phyloP scores from a whole-genome alignment of 1,140 invertebrate genomes.

The Oncopeltus fasciatus region DNA sequence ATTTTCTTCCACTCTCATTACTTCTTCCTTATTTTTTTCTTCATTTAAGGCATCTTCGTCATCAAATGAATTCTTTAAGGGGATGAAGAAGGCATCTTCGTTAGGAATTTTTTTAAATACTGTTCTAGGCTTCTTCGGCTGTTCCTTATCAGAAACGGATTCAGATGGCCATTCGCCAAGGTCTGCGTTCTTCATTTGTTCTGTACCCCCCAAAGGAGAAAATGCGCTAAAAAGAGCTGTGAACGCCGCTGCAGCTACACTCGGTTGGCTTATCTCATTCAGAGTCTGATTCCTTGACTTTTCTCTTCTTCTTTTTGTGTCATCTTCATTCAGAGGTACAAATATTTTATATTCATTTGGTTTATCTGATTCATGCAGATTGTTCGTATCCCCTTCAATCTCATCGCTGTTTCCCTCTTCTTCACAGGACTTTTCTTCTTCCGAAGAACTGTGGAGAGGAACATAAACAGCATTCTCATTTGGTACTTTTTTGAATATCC shows the following conservation, averaged over 20 bases:
- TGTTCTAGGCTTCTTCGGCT: background rate
- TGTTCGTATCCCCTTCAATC: no score
- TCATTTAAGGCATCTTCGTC: slow-evolving; percentile 19
- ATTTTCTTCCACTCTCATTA: no score
- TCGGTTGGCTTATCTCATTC: background rate
- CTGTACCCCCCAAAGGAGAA: no score
- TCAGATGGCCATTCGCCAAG: no score
- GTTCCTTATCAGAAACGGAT: no score
- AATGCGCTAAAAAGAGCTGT: no score
- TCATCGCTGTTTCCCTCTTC: no score
- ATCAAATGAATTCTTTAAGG: slow-evolving; percentile 12
- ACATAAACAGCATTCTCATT: background rate
- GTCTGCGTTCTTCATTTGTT: background rate
- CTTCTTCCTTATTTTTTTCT: no score
- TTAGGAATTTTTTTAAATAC: slow-evolving; percentile 8
- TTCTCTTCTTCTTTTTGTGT: background rate
- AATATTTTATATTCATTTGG: background rate
- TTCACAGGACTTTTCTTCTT: background rate
- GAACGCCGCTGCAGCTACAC: background rate
- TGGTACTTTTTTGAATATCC: background rate
- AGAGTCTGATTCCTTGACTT: background rate
- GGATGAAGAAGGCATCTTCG: slow-evolving; percentile 11
- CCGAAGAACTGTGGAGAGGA: background rate
- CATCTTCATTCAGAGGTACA: background rate
- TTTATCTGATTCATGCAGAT: background rate